Percentiles rank a stretch among this genome's conserved stretches.
Conservation (phyloP, 2,113 vertebrate species). For the Lethenteron camtschaticum region DNA sequence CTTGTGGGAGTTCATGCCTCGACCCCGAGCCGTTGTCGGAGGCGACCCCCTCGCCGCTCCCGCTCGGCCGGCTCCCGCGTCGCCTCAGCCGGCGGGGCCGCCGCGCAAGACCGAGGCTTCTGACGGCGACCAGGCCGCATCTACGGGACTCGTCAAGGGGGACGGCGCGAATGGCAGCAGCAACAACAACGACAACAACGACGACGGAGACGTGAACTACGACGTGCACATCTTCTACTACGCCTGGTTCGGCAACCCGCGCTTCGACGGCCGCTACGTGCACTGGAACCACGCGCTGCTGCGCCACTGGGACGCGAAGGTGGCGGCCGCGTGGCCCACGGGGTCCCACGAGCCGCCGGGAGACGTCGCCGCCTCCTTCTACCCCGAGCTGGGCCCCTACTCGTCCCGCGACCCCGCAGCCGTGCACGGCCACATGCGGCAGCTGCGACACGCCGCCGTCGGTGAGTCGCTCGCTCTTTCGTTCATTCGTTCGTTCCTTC, state of each 20-base stretch:
- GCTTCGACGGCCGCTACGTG: slow-evolving; percentile 70
- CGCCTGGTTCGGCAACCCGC: slow-evolving; percentile 69
- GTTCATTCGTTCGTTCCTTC: no score
- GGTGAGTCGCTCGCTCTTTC: slow-evolving; percentile 29
- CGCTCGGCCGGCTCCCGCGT: no score
- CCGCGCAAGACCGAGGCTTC: no score
- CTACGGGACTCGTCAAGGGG: no score
- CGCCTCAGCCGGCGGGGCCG: no score
- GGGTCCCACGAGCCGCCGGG: slow-evolving; percentile 63
- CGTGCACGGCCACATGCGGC: slow-evolving; percentile 74
- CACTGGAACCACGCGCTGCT: slow-evolving; percentile 76
- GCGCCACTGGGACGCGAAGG: slow-evolving; percentile 71
- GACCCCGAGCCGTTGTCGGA: no score
- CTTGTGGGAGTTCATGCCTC: no score
- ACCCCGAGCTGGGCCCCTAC: slow-evolving; percentile 69
- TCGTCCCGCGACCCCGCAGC: slow-evolving; percentile 68
- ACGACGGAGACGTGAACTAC: slow-evolving; percentile 26
- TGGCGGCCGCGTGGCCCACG: slow-evolving; percentile 51
- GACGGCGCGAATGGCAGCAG: no score
- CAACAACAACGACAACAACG: no score
- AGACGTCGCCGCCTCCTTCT: slow-evolving; percentile 75
- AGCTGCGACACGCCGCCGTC: slow-evolving; percentile 56
- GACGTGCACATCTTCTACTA: slow-evolving; percentile 84
- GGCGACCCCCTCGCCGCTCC: no score
- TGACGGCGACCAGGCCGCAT: no score